Base-by-base conservation (phyloP, 2,797 vertebrate genomes). In the Sebastes kiyomatsui region DNA sequence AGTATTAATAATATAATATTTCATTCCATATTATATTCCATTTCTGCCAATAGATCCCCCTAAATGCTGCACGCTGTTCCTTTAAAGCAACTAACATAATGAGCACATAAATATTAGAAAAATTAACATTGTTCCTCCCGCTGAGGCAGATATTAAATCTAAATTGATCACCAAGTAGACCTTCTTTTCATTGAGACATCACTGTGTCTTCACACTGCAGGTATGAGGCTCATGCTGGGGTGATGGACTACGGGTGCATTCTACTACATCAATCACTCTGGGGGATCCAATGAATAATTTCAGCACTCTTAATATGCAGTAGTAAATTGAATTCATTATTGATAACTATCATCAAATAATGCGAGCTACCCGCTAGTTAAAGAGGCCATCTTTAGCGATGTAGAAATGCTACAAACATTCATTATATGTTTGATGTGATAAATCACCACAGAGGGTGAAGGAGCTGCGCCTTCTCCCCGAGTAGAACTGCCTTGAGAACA, bases 271-370 rank as follows among this genome's bases (percentile, higher is more conserved):
- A 69, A 74, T 91, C 84, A 88, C 68, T 82, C 62, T 28, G 1
- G 27, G 42, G 67, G 74, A 25, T 78, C 73, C 67, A 78, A 58
- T 72, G 76, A 86, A 85, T 79, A 66, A 84, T 78, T 83, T 74
- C 71, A 73, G 35, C 72, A 3, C 55, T 27, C 66, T 80, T 75
- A 78, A 80, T 77, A 81, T 58, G 74, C 32, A 18, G 20, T 32
- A 22, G 70, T 87, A 87, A 81, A 83, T 83, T 77, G n/a, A 72
- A 79, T 89, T 87, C 60, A 88, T 91, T 89, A 88, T 87, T 89
- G 76, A 90, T 90, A 84, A 81, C 78, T 78, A 78, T 85, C 80
- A 80, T 83, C 77, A 79, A 82, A 78, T 77, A 78, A 69, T 69
- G 75, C 55, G 13, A 6, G 2, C 77, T 83, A 77, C 81, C 81